Conservation (phyloP, 2,888 invertebrate genomes). For the Oscheius sp. region DNA sequence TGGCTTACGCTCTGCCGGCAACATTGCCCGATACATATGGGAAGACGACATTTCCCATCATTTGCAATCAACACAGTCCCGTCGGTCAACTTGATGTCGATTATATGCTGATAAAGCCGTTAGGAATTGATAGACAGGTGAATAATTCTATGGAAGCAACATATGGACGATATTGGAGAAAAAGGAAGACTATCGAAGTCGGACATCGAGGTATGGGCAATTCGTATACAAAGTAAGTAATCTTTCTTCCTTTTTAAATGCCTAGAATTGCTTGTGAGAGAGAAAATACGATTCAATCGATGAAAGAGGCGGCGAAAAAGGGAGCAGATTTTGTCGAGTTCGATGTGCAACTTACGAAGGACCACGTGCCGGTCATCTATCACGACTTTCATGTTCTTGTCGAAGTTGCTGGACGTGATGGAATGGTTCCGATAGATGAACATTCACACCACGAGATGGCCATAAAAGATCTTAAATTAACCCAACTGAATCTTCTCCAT, state of each 20-base stretch:
- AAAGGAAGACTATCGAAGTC: conserved; percentile 79
- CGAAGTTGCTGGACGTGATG: conserved; percentile 59
- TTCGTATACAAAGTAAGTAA: conserved; percentile 76
- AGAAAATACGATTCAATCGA: conserved; percentile 93
- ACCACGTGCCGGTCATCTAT: conserved; percentile 82
- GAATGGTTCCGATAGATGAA: background rate
- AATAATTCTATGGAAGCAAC: conserved; percentile 41
- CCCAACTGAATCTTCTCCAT: conserved; percentile 53
- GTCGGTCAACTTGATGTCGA: conserved; percentile 55
- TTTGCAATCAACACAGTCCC: conserved; percentile 46
- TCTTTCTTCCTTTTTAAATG: background rate
- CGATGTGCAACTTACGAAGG: conserved; percentile 96
- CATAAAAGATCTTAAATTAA: conserved; percentile 55
- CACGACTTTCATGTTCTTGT: conserved; percentile 96
- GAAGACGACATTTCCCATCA: conserved; percentile 43
- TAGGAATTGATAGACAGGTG: conserved; percentile 2
- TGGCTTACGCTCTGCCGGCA: conserved; percentile 51
- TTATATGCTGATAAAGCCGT: conserved; percentile 48
- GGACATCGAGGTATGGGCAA: conserved; percentile 95
- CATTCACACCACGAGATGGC: conserved; percentile 50
- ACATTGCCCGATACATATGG: conserved; percentile 53
- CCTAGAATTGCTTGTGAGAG: conserved; percentile 75
- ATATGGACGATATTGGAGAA: conserved; percentile 51
- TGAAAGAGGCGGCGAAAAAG: conserved; percentile 88
- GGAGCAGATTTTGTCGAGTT: conserved; percentile 98